Evolutionary conservation across 2,797 vertebrate genomes (phyloP).

Genomic region (Platalea minor): DNA sequence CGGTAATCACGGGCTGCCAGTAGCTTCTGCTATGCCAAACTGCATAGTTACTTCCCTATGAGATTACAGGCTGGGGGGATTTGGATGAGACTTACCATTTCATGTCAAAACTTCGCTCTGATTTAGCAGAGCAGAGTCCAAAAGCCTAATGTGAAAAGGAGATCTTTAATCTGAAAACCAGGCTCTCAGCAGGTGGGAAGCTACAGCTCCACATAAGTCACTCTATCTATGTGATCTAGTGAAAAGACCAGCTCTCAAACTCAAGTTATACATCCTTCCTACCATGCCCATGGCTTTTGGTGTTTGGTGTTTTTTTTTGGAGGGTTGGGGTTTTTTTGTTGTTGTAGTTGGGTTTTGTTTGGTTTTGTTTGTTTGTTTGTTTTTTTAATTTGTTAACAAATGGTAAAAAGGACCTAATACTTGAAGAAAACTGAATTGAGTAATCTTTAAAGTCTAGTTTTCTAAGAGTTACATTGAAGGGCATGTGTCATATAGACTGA

Average conservation of each 20-base stretch:
- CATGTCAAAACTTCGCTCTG: neutral
- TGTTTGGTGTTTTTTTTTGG: neutral
- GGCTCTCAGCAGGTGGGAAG: neutral
- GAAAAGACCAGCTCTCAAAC: neutral
- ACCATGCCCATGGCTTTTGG: accelerated
- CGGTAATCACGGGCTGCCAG: neutral
- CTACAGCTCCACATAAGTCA: neutral
- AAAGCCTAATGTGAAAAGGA: neutral
- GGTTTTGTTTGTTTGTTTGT: no score
- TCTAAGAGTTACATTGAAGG: neutral
- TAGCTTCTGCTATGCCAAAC: neutral
- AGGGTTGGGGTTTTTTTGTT: no score
- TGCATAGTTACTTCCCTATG: neutral
- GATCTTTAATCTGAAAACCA: neutral
- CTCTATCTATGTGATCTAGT: neutral
- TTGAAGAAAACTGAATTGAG: neutral
- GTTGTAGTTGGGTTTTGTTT: neutral
- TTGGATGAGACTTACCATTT: neutral
- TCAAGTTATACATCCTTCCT: neutral
- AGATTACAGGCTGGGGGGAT: neutral
- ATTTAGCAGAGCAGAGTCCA: neutral
- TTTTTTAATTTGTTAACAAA: neutral
- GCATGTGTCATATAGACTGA: accelerated
- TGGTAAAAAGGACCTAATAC: neutral
- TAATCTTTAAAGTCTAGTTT: neutral